phyloP scores from a whole-genome alignment of 2,888 invertebrate species.

The Stenolophus ochropezus region DNA sequence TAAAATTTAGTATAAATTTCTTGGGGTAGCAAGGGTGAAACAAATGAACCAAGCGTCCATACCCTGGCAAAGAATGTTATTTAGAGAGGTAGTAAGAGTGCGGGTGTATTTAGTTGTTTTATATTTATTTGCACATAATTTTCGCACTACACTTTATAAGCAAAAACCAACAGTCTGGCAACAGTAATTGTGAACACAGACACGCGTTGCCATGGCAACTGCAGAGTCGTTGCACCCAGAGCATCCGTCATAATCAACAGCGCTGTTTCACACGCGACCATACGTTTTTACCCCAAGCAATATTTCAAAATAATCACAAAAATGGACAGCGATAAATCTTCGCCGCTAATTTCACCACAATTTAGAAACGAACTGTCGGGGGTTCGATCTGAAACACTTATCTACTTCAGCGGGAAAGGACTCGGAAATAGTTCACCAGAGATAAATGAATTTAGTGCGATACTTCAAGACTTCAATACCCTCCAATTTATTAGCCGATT shows the following conservation, averaged over 20 bases:
- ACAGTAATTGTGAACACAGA: constrained; percentile 36
- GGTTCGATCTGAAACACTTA: background rate
- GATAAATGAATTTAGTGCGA: background rate
- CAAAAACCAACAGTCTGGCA: constrained; percentile 28
- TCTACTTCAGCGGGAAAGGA: background rate
- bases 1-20: background rate
- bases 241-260: constrained; percentile 58
- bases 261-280: constrained; percentile 38
- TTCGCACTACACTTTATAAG: constrained; percentile 20
- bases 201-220: constrained; percentile 51
- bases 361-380: background rate
- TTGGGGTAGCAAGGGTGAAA: background rate
- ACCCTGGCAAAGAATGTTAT: background rate
- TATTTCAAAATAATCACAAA: constrained; percentile 44
- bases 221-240: constrained; percentile 46
- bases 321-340: constrained; percentile 29
- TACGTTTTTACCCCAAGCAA: constrained; percentile 31
- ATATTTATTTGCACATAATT: constrained; percentile 22
- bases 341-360: constrained; percentile 9
- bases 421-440: background rate
- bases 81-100: background rate
- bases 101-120: background rate
- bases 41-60: background rate
- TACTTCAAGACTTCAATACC: background rate
- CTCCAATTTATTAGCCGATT: background rate